A percentile compares a stretch with the other conserved stretches of the same genome.
phyloP scores from a whole-genome alignment of 1,140 invertebrate genomes.

The Orussus abietinus region DNA sequence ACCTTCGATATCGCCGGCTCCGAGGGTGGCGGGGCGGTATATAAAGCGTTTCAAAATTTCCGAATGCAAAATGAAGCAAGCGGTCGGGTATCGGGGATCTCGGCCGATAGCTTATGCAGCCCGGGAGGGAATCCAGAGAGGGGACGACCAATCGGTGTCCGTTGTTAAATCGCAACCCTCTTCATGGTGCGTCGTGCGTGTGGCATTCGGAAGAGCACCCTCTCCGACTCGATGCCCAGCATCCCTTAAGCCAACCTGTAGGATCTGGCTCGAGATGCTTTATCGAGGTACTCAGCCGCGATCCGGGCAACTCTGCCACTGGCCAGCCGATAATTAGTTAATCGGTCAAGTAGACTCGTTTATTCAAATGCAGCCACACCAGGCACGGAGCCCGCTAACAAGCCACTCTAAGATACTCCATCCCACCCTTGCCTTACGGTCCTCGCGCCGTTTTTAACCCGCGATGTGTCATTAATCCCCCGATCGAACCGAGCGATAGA shows the following conservation, averaged over 20 bases:
- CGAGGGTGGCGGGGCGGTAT: not conserved
- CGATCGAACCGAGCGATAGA: constrained; percentile 37
- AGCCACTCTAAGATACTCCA: constrained; percentile 16
- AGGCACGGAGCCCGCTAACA: constrained; percentile 25
- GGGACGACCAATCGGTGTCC: too few species aligned
- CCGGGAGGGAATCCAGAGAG: too few species aligned
- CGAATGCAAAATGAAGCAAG: too few species aligned
- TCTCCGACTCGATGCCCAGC: too few species aligned
- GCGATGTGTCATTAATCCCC: constrained; percentile 39
- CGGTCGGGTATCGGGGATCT: too few species aligned
- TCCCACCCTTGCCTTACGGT: constrained; percentile 19
- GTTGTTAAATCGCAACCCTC: too few species aligned
- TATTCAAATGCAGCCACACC: constrained; percentile 20
- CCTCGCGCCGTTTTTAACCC: constrained; percentile 25
- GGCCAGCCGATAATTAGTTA: constrained; percentile 32
- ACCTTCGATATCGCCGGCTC: constrained; percentile 35
- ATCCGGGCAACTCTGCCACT: constrained; percentile 19
- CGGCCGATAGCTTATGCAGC: too few species aligned
- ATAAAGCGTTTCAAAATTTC: constrained; percentile 6
- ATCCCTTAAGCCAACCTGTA: too few species aligned
- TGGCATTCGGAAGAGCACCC: too few species aligned
- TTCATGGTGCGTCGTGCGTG: too few species aligned
- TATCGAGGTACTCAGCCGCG: constrained; percentile 2
- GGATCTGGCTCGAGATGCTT: constrained; percentile 5
- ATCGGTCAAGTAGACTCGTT: constrained; percentile 29